phyloP scores from a whole-genome alignment of 2,113 vertebrate genomes.

The Megaptera novaeangliae region DNA sequence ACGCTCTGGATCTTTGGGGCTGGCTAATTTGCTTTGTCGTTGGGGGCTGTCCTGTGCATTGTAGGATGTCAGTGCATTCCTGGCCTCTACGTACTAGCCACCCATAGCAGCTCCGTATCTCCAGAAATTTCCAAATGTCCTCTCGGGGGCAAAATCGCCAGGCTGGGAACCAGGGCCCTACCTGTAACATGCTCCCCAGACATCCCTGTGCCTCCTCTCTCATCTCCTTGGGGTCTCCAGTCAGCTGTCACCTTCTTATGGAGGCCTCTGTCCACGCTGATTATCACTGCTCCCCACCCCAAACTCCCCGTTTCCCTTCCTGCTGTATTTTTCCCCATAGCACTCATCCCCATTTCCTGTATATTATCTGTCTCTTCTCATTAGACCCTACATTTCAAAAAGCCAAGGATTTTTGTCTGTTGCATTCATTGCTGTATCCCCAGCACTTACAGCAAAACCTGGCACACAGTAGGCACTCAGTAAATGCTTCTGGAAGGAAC shows the following conservation, averaged over 20 bases:
- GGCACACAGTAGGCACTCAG: background rate
- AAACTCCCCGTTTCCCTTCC: background rate
- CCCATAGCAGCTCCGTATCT: background rate
- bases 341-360: background rate
- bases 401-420: background rate
- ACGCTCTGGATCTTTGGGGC: fast-evolving
- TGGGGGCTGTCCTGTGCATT: background rate
- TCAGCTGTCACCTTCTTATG: background rate
- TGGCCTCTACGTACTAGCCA: background rate
- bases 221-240: background rate
- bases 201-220: fast-evolving
- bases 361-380: background rate
- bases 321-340: background rate
- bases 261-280: background rate
- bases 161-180: background rate
- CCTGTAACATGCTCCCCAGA: background rate
- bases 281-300: background rate
- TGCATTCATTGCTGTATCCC: background rate
- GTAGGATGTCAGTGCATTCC: background rate
- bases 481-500: background rate
- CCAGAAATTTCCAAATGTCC: background rate
- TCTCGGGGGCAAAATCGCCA: background rate
- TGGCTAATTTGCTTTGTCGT: fast-evolving
- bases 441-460: background rate
- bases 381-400: background rate